phyloP scores from a whole-genome alignment of 2,888 invertebrate genomes.

The Nipponacmea schrenckii region DNA sequence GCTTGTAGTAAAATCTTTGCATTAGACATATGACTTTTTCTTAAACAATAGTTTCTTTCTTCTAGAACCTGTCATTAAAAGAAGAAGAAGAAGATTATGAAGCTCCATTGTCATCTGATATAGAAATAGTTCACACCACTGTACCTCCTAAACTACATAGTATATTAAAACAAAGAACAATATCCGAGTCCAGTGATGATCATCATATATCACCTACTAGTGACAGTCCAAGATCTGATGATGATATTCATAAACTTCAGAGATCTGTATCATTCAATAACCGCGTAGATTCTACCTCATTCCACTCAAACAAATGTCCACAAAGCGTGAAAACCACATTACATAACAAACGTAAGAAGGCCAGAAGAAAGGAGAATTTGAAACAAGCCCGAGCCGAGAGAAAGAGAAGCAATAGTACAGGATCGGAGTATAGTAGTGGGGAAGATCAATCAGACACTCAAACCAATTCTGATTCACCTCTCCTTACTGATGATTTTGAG shows the following conservation, averaged over 20 bases:
- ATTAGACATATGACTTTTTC: no score
- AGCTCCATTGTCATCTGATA: slow-evolving; percentile 50
- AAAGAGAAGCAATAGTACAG: slow-evolving; percentile 45
- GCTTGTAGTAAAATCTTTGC: no score
- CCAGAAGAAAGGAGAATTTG: slow-evolving; percentile 58
- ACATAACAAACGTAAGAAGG: slow-evolving; percentile 59
- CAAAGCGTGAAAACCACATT: slow-evolving; percentile 60
- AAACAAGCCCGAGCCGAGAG: slow-evolving; percentile 31
- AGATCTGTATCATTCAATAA: slow-evolving; percentile 64
- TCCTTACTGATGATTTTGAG: slow-evolving; percentile 38
- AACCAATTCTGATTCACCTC: slow-evolving; percentile 39
- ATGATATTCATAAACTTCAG: slow-evolving; percentile 31
- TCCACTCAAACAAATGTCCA: slow-evolving; percentile 57
- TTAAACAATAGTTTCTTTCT: neutral
- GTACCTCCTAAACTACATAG: slow-evolving; percentile 51
- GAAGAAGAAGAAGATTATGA: slow-evolving; percentile 40
- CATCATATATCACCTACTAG: slow-evolving; percentile 14
- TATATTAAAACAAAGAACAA: slow-evolving; percentile 67
- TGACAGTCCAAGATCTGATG: slow-evolving; percentile 30
- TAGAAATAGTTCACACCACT: slow-evolving; percentile 55
- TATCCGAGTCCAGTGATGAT: slow-evolving; percentile 72
- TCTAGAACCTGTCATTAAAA: slow-evolving; percentile 14
- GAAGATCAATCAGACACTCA: slow-evolving; percentile 31
- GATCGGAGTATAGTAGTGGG: slow-evolving; percentile 50
- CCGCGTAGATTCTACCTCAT: slow-evolving; percentile 59